Evolutionary conservation across 2,888 invertebrate species (phyloP).

Genomic region (Pardosa pseudoannulata): DNA sequence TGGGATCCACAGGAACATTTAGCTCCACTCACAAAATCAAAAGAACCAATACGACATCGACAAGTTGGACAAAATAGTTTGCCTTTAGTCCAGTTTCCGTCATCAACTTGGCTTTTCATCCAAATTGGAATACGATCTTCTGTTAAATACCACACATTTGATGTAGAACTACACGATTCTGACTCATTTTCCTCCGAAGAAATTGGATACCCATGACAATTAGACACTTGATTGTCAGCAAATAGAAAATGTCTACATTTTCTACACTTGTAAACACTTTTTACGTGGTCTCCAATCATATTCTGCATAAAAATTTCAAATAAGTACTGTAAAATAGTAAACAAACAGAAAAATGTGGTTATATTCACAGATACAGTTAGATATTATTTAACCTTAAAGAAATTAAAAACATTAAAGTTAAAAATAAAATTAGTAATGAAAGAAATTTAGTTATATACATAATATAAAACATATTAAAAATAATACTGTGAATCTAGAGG

Average conservation of each 20-base stretch:
- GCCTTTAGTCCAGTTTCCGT: constrained; percentile 74
- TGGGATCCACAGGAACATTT: constrained; percentile 70
- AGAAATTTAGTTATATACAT: too few relatives aligned
- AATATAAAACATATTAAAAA: too few relatives aligned
- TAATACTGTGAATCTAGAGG: too few relatives aligned
- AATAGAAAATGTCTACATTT: constrained; percentile 73
- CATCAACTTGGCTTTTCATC: constrained; percentile 70
- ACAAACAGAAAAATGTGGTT: too few relatives aligned
- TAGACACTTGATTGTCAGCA: constrained; percentile 40
- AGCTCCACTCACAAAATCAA: constrained; percentile 73
- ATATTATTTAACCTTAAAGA: too few relatives aligned
- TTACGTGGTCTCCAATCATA: neutral
- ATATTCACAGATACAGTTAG: too few relatives aligned
- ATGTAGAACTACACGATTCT: constrained; percentile 20
- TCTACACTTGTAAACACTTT: constrained; percentile 51
- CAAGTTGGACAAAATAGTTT: constrained; percentile 73
- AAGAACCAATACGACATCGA: constrained; percentile 73
- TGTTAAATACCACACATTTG: constrained; percentile 68
- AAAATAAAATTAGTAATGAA: too few relatives aligned
- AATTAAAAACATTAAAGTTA: too few relatives aligned
- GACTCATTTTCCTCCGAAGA: neutral
- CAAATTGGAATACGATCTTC: constrained; percentile 70
- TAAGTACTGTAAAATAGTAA: too few relatives aligned
- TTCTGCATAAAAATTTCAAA: neutral
- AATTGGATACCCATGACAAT: constrained; percentile 51